Conservation (phyloP, 2,797 vertebrate species). For the Cyclura pinguis region DNA sequence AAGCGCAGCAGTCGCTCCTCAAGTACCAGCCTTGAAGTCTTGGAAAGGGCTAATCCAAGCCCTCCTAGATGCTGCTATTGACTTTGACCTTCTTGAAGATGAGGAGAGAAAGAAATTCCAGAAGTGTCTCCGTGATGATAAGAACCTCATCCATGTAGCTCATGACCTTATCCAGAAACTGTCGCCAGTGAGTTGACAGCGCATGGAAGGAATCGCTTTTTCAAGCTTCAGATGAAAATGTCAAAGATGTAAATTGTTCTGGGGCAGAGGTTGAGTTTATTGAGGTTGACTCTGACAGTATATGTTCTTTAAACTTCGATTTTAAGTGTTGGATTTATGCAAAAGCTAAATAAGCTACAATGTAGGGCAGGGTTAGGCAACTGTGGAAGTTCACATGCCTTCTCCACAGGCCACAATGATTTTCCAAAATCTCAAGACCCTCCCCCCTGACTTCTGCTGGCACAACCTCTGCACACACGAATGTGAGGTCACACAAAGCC, state of each 20-base stretch:
- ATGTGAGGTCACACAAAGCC: too few relatives aligned
- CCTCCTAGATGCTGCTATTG: conserved; percentile 92
- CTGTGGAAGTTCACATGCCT: too few relatives aligned
- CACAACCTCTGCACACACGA: too few relatives aligned
- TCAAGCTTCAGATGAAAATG: neutral
- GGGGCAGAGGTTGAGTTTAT: neutral
- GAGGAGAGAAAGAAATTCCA: conserved; percentile 95
- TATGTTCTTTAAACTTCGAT: neutral
- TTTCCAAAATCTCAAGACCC: too few relatives aligned
- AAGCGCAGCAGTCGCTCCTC: conserved; percentile 94
- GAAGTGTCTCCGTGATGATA: conserved; percentile 94
- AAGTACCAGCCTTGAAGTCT: conserved; percentile 94
- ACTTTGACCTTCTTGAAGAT: conserved; percentile 95
- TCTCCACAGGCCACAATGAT: too few relatives aligned
- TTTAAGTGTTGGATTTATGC: neutral
- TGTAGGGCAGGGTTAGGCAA: too few relatives aligned
- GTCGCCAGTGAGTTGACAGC: conserved; percentile 88
- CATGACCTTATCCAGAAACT: conserved; percentile 98
- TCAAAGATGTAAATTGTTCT: neutral
- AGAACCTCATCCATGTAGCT: conserved; percentile 95
- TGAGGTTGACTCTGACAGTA: neutral
- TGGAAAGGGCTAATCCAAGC: conserved; percentile 98
- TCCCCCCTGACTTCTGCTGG: too few relatives aligned
- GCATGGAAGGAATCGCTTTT: neutral
- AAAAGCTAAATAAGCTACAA: too few relatives aligned